phyloP scores from a whole-genome alignment of 2,797 vertebrate species.

The Channallabes apus region DNA sequence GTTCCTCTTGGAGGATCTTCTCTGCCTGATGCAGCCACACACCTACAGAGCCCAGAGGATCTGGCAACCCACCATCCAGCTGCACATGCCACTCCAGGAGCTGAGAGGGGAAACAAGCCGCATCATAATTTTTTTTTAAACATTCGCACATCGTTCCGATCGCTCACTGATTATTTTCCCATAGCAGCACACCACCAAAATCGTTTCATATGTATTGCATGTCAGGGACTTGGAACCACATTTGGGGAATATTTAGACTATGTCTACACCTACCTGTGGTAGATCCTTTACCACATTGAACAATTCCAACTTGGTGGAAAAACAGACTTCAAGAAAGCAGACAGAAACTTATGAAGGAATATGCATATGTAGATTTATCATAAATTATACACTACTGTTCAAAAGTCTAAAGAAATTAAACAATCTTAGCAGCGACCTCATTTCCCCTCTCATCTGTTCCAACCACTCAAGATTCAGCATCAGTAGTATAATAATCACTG shows the following conservation, averaged over 20 bases:
- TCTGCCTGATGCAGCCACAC: slow-evolving; percentile 90
- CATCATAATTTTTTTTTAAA: not conserved
- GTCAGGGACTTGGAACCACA: not conserved
- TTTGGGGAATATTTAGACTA: no score
- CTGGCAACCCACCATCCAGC: slow-evolving; percentile 89
- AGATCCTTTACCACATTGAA: not conserved
- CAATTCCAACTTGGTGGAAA: not conserved
- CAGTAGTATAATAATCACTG: no score
- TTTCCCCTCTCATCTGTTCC: no score
- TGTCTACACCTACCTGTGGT: not conserved
- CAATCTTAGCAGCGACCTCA: no score
- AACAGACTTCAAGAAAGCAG: not conserved
- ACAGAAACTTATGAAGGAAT: not conserved
- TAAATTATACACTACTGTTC: no score
- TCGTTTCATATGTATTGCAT: not conserved
- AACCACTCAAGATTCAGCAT: no score
- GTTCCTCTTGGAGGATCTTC: slow-evolving; percentile 83
- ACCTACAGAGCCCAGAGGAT: slow-evolving; percentile 86
- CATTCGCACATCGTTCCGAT: not conserved
- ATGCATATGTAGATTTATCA: not conserved
- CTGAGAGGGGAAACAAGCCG: slow-evolving; percentile 63
- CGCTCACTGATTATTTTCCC: not conserved
- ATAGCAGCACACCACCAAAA: no score
- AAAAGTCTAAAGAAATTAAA: no score
- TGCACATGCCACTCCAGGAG: slow-evolving; percentile 90